A percentile compares a stretch with the other conserved stretches of the same genome.
These are phyloP conservation scores for Megaceryle torquata DNA, from an alignment of 2,113 vertebrate genomes.

Conservation along the genomic window DNA sequence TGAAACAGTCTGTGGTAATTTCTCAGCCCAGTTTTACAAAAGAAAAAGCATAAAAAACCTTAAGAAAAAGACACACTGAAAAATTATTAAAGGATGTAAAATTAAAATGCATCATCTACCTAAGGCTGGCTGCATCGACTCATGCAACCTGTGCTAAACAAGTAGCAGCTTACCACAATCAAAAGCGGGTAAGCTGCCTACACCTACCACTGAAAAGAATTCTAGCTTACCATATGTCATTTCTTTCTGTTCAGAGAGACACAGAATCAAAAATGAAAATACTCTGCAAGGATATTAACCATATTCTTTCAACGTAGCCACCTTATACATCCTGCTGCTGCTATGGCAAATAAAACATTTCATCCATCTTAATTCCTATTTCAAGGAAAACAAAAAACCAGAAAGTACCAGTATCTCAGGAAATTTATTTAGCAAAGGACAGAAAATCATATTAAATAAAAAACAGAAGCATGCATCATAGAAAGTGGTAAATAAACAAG, in stretches of 20 bases:
- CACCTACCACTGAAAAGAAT: not conserved
- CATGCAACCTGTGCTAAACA: not conserved
- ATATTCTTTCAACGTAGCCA: not conserved
- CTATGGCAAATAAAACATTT: not conserved
- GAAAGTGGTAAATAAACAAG: not conserved
- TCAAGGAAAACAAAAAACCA: not conserved
- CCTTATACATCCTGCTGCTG: not conserved
- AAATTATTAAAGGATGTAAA: not conserved
- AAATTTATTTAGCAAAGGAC: not conserved
- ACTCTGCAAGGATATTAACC: not conserved
- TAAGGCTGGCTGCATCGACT: not conserved
- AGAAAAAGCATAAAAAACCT: not conserved
- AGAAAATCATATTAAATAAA: not conserved
- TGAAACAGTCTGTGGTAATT: not conserved
- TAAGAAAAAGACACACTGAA: not conserved
- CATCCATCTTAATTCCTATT: conserved; percentile 16
- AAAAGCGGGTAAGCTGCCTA: not conserved
- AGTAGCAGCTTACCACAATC: not conserved
- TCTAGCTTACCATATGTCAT: not conserved
- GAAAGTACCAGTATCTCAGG: not conserved
- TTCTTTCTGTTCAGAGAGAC: not conserved
- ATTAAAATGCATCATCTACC: not conserved
- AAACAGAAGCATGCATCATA: not conserved
- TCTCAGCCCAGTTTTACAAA: not conserved
- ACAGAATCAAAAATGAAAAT: not conserved